Percentiles rank a stretch among this genome's conserved stretches.
These are phyloP conservation scores for Casuarius casuarius DNA, from an alignment of 2,113 vertebrate species.

Conservation along the genomic window DNA sequence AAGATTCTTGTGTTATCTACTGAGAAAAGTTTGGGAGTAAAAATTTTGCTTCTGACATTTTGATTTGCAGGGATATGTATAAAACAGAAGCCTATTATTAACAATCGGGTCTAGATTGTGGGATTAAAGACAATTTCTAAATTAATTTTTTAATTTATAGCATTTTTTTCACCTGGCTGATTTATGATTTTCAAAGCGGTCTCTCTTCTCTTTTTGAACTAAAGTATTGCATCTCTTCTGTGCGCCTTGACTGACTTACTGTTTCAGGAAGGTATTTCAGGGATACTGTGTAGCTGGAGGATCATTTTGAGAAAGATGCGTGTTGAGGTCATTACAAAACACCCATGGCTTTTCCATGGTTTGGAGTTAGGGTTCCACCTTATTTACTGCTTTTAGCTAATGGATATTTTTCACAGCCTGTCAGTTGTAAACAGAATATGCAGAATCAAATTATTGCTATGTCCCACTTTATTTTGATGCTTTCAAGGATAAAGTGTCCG, in stretches of 20 bases:
- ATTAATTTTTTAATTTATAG: background rate
- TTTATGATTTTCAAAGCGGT: background rate
- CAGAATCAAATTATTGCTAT: background rate
- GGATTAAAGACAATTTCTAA: background rate
- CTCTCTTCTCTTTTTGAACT: background rate
- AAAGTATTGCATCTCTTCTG: background rate
- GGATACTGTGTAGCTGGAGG: background rate
- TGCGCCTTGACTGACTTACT: background rate
- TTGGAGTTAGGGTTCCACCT: background rate
- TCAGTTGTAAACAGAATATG: background rate
- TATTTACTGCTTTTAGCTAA: background rate
- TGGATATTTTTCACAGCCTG: background rate
- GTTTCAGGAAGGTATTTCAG: background rate
- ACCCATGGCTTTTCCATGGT: background rate
- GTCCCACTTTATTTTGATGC: constrained; percentile 20
- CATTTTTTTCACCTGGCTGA: background rate
- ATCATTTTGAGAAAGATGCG: background rate
- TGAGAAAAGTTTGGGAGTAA: background rate
- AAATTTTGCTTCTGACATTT: background rate
- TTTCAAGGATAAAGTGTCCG: background rate
- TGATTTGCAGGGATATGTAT: background rate
- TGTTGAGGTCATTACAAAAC: background rate
- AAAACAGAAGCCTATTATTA: background rate
- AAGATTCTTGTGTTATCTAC: background rate
- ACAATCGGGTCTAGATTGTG: background rate